Evolutionary conservation across 2,797 vertebrate genomes (phyloP), one percentile per base, ranked within the genome.

Genomic region (Aplochiton taeniatus): DNA sequence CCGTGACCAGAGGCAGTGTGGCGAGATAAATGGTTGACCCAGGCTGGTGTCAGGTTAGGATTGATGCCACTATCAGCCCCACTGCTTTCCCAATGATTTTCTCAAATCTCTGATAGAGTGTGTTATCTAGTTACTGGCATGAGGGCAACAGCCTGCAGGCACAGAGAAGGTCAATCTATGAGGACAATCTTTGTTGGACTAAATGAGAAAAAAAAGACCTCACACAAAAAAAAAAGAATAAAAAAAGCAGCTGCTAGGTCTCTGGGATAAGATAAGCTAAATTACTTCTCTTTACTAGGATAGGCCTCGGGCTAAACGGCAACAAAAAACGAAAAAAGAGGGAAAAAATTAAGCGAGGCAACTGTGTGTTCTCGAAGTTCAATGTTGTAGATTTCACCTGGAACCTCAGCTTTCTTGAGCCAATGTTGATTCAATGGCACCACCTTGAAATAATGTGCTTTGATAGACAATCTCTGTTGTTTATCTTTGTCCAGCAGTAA

Each of bases 91-190:
- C 96, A 98, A 95, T 96, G 96, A 97, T 98, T 96, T 97, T 96
- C 87, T 92, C 94, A 94, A 95, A 95, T 95, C 95, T 96, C 95
- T 98, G 96, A 98, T 98, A 96, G 96, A 98, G 96, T 98, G 93
- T 96, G 95, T 98, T 98, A 98, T 99, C 96, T 98, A 96, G 95
- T 98, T 98, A 97, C 95, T 96, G 94, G 95, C 95, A 95, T n/a
- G 91, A 97, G 96, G 97, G 95, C 95, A 96, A 93, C 90, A 90
- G 94, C 95, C 95, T 74, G 86, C 87, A 92, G 95, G 94, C 92
- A 86, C 80, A 77, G 90, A 91, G 91, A 96, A 96, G 96, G 96
- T 98, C 95, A 96, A 95, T 95, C 91, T 91, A 92, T 87, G 93
- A 98, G 95, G 95, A 98, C 93, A 94, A 91, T 96, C 92, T 96